phyloP scores from a whole-genome alignment of 2,113 vertebrate genomes.

The Mormoops blainvillei region DNA sequence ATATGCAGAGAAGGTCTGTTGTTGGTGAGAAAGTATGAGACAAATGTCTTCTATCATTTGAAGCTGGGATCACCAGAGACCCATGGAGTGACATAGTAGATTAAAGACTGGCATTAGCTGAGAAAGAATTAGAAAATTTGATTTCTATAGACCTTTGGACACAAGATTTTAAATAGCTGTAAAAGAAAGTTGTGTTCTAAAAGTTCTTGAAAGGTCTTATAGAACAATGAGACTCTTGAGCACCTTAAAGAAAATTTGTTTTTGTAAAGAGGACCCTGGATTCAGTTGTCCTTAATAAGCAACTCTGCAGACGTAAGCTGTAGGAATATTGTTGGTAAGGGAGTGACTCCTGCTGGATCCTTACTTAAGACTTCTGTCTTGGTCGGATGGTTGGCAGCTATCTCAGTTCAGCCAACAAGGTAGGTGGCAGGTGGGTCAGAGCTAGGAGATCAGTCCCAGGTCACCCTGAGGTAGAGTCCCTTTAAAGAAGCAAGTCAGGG shows the following conservation, averaged over 20 bases:
- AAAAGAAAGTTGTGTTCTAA: slow-evolving; percentile 22
- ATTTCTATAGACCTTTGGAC: slow-evolving; percentile 12
- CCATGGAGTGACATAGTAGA: not conserved
- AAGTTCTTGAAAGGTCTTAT: not conserved
- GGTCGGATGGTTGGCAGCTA: not conserved
- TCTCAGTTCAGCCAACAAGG: not conserved
- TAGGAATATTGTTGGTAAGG: not conserved
- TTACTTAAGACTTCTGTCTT: not conserved
- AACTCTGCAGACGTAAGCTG: not conserved
- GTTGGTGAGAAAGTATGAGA: slow-evolving; percentile 23
- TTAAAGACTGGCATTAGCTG: not conserved
- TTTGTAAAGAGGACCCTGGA: not conserved
- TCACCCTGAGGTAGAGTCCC: not conserved
- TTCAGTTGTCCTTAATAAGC: not conserved
- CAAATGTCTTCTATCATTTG: slow-evolving; percentile 6
- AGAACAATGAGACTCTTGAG: not conserved
- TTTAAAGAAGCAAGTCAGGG: not conserved
- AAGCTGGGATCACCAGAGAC: not conserved
- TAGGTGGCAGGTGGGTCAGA: not conserved
- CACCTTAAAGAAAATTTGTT: not conserved
- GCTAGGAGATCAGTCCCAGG: not conserved
- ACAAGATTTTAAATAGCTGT: slow-evolving; percentile 23
- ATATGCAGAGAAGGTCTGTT: not conserved
- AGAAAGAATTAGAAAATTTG: not conserved
- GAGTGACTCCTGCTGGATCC: not conserved